Conservation (phyloP, 2,797 vertebrate genomes). For the Myotis pilosus region DNA sequence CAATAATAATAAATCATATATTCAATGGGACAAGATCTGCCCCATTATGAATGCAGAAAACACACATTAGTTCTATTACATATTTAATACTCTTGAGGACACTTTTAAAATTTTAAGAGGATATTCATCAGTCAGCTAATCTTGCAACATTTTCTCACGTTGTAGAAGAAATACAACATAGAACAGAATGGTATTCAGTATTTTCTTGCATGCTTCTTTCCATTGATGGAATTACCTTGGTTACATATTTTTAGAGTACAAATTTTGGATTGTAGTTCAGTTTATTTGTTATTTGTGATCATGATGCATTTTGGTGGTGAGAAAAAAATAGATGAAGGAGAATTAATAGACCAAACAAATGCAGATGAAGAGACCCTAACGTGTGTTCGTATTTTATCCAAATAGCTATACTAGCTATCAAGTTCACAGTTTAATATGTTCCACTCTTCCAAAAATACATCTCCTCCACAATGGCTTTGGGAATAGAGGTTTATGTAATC, state of each 20-base stretch:
- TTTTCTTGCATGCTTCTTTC: conserved; percentile 51
- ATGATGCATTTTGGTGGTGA: not conserved
- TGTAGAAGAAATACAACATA: conserved; percentile 45
- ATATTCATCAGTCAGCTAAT: not conserved
- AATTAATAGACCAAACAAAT: conserved; percentile 21
- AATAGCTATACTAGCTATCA: not conserved
- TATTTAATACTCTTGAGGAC: not conserved
- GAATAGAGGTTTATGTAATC: conserved; percentile 54
- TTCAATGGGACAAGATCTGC: not conserved
- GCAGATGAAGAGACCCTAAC: not conserved
- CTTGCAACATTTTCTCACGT: not conserved
- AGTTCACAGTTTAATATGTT: not conserved
- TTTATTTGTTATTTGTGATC: conserved; percentile 37
- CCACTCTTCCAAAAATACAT: not conserved
- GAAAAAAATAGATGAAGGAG: conserved; percentile 6
- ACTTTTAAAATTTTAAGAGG: not conserved
- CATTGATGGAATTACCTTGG: conserved; percentile 50
- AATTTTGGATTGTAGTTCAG: not conserved
- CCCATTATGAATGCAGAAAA: not conserved
- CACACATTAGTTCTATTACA: not conserved
- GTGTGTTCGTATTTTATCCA: conserved; percentile 17
- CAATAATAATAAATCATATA: not conserved
- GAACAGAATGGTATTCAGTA: conserved; percentile 14
- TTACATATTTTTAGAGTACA: conserved; percentile 62
- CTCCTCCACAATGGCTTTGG: not conserved